phyloP scores from a whole-genome alignment of 2,797 vertebrate genomes.

The Nothura maculosa region DNA sequence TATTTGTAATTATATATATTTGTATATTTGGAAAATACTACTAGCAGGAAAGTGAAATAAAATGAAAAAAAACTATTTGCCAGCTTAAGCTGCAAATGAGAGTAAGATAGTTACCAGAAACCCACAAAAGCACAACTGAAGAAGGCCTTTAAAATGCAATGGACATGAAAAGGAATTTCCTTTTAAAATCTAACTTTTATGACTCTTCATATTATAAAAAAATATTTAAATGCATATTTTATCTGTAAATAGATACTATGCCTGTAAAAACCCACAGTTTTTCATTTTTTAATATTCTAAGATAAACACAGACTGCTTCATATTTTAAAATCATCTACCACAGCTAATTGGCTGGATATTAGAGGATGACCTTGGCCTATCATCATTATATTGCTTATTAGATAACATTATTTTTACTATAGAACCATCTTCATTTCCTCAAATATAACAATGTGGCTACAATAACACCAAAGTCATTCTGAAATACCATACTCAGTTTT shows the following conservation, averaged over 20 bases:
- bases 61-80: neutral
- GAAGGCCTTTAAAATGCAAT: neutral
- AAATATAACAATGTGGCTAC: neutral
- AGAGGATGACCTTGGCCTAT: neutral
- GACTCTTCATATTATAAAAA: neutral
- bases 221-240: neutral
- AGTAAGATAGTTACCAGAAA: neutral
- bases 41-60: neutral
- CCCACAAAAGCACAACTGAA: neutral
- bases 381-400: neutral
- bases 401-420: neutral
- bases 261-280: neutral
- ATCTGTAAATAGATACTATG: neutral
- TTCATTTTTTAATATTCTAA: neutral
- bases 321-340: neutral
- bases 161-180: neutral
- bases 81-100: neutral
- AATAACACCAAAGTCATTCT: neutral
- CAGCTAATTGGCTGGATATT: neutral
- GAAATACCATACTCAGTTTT: neutral
- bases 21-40: neutral
- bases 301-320: neutral
- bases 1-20: neutral
- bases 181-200: neutral
- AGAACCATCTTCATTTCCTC: neutral